A percentile compares a stretch with the other conserved stretches of the same genome.
These are phyloP conservation scores for Campoletis sonorensis DNA, from an alignment of 1,140 invertebrate species.

Conservation along the genomic window DNA sequence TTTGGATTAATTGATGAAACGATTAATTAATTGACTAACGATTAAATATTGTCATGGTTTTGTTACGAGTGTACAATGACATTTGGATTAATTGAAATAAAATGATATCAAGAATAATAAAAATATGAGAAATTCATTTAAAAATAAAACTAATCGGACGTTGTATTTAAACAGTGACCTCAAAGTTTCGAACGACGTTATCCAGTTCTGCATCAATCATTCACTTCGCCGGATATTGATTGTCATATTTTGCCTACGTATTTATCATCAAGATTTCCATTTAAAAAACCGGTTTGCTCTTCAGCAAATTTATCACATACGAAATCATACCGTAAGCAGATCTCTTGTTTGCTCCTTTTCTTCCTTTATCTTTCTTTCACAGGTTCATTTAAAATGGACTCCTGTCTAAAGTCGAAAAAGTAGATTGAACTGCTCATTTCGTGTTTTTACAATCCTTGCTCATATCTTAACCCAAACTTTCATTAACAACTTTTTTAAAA, in stretches of 20 bases:
- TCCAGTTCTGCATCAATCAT: neutral
- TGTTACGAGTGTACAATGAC: neutral
- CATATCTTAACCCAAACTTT: neutral
- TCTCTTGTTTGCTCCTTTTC: neutral
- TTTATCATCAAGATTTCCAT: neutral
- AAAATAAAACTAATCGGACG: neutral
- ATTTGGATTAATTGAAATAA: neutral
- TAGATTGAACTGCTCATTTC: neutral
- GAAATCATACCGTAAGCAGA: slow-evolving; percentile 14
- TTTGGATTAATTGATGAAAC: neutral
- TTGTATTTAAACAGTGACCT: neutral
- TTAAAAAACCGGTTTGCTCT: slow-evolving; percentile 1
- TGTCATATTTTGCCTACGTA: neutral
- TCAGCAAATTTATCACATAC: neutral
- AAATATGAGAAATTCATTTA: neutral
- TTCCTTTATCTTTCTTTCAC: neutral
- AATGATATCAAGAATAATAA: neutral
- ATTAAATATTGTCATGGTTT: too few species aligned
- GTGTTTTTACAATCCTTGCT: neutral
- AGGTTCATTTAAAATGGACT: neutral
- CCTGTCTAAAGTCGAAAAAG: neutral
- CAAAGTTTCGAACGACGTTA: neutral
- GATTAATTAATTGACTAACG: too few species aligned
- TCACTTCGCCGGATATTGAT: neutral
- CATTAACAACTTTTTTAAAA: neutral